Evolutionary conservation across 2,797 vertebrate species (phyloP).

Genomic region (Sparus aurata): DNA sequence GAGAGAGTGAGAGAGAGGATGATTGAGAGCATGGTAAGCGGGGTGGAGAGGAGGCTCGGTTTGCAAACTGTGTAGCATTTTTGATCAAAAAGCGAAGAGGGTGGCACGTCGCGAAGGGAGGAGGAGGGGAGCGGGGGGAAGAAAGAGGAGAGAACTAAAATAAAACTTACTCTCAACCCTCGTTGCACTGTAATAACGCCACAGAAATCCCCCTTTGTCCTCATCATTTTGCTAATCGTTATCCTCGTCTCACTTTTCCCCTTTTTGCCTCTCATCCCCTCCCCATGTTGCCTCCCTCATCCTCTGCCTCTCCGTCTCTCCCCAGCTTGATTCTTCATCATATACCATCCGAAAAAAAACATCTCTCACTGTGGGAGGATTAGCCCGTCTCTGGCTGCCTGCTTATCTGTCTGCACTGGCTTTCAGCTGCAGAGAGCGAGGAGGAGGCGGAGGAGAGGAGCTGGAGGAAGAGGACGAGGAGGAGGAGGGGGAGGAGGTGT

Average conservation of each 20-base stretch:
- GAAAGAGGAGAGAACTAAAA: background rate
- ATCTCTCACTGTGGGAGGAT: constrained; percentile 82
- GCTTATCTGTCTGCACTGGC: constrained; percentile 86
- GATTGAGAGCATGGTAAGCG: constrained; percentile 52
- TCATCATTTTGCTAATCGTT: constrained; percentile 60
- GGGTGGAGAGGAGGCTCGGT: constrained; percentile 28
- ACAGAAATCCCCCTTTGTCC: constrained; percentile 50
- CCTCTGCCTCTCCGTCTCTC: constrained; percentile 27
- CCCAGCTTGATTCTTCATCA: constrained; percentile 66
- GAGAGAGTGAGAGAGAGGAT: constrained; percentile 38
- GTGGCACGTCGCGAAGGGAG: constrained; percentile 11
- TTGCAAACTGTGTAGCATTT: constrained; percentile 40
- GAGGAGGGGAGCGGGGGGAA: background rate
- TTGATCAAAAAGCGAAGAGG: constrained; percentile 23
- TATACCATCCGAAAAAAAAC: constrained; percentile 48
- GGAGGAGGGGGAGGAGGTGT: background rate
- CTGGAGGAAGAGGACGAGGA: constrained; percentile 30
- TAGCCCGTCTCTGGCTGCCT: constrained; percentile 84
- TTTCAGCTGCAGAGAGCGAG: constrained; percentile 66
- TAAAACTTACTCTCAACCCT: constrained; percentile 37
- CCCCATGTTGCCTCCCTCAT: constrained; percentile 20
- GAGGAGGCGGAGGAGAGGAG: constrained; percentile 34
- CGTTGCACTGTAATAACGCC: constrained; percentile 37
- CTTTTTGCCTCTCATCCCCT: constrained; percentile 39
- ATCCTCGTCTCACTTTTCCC: constrained; percentile 59